Evolutionary conservation across 2,113 vertebrate species (phyloP), one percentile per base, ranked within the genome.

Genomic region (Mormyrus iriodes): DNA sequence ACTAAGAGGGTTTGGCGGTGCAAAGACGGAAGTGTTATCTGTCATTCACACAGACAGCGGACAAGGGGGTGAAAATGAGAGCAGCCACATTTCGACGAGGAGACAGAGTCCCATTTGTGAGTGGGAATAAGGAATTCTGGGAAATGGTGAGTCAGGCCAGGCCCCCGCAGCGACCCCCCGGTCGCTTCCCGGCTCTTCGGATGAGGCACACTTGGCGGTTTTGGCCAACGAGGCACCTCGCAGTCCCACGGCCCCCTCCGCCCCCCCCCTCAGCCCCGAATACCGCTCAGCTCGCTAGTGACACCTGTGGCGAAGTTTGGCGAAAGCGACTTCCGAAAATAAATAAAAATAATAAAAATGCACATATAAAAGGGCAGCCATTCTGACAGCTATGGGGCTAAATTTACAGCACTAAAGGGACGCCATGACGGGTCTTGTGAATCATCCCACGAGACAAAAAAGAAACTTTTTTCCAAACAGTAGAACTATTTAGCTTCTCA

Each of bases 401-500:
- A 42, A 53, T 76, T 35, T 86, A 55, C 27, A n/a, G 46, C 69
- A 65, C 51, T 46, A 42, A 84, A 84, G 42, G 42, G 82, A 3
- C 21, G 83, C 49, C 76, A 17, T 31, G 42, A 46, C 24, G 24
- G 55, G 31, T 13, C 44, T 27, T 21, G 53, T 53, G 24, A 19
- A 35, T 31, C n/a, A 53, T 49, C 61, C n/a, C 17, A 39, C 79
- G 42, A 85, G 55, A 84, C 39, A 48, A 84, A 82, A 35, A 39
- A 61, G 13, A 61, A 90, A 48, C 7, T 44, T 46, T 88, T 88
- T 90, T 15, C 52, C 86, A 49, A 89, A 89, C 49, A 79, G 87
- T 49, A 42, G 88, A 90, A 88, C 89, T 89, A 87, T 90, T 90
- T 73, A 51, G 55, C 46, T 53, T 51, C 85, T 55, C 49, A 21